Evolutionary conservation across 2,888 invertebrate genomes (phyloP).

Genomic region (Boloria selene): DNA sequence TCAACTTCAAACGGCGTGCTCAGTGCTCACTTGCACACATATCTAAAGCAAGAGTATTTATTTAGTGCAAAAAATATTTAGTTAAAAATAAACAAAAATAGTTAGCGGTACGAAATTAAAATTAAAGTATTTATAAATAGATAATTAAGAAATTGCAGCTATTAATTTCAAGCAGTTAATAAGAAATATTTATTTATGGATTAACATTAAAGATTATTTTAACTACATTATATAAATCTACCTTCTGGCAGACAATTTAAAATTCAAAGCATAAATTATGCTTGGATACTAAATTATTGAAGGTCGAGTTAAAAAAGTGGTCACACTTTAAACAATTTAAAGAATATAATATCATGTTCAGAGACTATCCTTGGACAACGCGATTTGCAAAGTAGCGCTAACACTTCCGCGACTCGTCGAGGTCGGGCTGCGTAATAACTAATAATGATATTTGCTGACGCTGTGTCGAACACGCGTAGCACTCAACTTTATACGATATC

Average conservation of each 20-base stretch:
- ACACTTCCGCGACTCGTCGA: slow-evolving; percentile 68
- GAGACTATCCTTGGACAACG: slow-evolving; percentile 53
- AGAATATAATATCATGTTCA: not conserved
- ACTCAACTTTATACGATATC: slow-evolving; percentile 32
- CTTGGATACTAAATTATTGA: not conserved
- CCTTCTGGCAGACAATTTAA: too few species aligned
- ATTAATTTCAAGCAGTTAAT: too few species aligned
- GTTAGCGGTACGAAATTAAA: too few species aligned
- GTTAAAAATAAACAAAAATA: too few species aligned
- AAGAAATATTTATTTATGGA: too few species aligned
- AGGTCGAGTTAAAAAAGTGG: not conserved
- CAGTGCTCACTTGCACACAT: not conserved
- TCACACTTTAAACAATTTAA: not conserved
- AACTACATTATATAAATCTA: too few species aligned
- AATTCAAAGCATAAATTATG: too few species aligned
- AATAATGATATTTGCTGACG: slow-evolving; percentile 45
- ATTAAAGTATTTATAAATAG: too few species aligned
- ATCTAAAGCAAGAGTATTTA: too few species aligned
- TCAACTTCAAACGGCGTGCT: not conserved
- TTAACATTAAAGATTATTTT: too few species aligned
- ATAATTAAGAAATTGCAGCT: too few species aligned
- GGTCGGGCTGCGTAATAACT: slow-evolving; percentile 45
- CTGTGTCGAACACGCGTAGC: slow-evolving; percentile 33
- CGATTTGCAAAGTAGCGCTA: slow-evolving; percentile 73
- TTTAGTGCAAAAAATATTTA: too few species aligned